These are phyloP conservation scores for Equus quagga DNA, from an alignment of 2,113 vertebrate species.

Conservation along the genomic window DNA sequence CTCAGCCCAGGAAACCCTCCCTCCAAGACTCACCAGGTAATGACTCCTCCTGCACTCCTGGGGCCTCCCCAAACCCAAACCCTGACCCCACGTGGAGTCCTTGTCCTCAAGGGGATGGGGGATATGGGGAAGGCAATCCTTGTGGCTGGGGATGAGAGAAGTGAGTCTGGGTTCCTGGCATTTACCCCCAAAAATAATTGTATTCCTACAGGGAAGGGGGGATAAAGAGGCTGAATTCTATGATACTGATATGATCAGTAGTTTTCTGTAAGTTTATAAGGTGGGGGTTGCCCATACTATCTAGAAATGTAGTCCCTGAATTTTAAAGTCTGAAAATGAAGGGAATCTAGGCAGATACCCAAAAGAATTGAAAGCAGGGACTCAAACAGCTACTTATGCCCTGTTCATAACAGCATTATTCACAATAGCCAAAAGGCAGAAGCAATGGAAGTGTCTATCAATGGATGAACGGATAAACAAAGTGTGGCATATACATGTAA, in stretches of 20 bases:
- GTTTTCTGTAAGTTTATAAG: neutral
- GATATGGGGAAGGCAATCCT: neutral
- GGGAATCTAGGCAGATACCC: neutral
- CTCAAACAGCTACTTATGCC: neutral
- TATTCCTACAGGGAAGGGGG: neutral
- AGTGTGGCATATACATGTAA: neutral
- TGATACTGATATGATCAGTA: neutral
- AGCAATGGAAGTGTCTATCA: neutral
- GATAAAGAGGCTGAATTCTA: neutral
- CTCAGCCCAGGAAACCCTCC: neutral
- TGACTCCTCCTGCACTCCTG: neutral
- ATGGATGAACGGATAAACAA: neutral
- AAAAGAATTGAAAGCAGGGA: conserved; percentile 9
- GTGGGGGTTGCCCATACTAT: neutral
- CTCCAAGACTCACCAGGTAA: neutral
- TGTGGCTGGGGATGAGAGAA: neutral
- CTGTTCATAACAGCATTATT: neutral
- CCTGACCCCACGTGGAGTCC: neutral
- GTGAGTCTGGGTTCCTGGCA: neutral
- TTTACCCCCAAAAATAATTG: neutral
- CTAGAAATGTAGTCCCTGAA: conserved; percentile 3
- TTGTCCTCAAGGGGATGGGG: neutral
- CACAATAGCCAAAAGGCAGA: neutral
- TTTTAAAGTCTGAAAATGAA: conserved; percentile 37
- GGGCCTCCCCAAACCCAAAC: neutral